Evolutionary conservation across 2,113 vertebrate genomes (phyloP), one percentile per base, ranked within the genome.

Genomic region (Osmerus eperlanus): DNA sequence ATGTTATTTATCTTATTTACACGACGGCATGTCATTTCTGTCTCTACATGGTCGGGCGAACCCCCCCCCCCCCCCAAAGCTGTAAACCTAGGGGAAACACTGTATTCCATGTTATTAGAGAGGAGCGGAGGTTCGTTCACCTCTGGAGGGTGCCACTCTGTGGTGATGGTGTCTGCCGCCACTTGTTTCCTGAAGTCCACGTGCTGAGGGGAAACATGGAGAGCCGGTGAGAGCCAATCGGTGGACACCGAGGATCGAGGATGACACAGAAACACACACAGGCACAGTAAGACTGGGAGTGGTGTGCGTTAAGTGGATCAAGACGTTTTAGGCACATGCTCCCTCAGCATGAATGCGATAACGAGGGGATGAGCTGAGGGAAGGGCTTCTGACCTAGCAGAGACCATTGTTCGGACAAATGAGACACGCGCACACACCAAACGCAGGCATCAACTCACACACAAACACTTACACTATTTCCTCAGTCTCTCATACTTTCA

Each of bases 121-220:
- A 47, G 41, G 41, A 47, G 41, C 41, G 9, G 41, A 47, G 41
- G 5, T 47, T 12, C 41, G 8, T 47, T 47, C 86, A 95, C 97
- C 95, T 99, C 96, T 0, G 97, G 96, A n/a, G 94, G 91, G 55
- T 92, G 87, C 97, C 97, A 99, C 7, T 90, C 83, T 0, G 81
- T 89, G 0, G 83, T 47, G 69, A 97, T 94, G 12, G 87, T 89
- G 72, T 97, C 92, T 0, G 92, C 91, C 0, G 96, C 94, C 90
- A 95, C 93, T 73, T 93, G 84, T 84, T 92, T 98, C 76, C 97
- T 93, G 74, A 96, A 92, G 81, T 98, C 96, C 36, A 95, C 0
- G 23, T 99, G 94, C 97, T 99, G 87, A 1, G 73, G 82, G 77
- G 77, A 64, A 83, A 77, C 36, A 76, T 1, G 16, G 59, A 14